These are phyloP conservation scores for Heteromyza rotundicornis DNA, from an alignment of 2,888 invertebrate genomes.

Conservation along the genomic window DNA sequence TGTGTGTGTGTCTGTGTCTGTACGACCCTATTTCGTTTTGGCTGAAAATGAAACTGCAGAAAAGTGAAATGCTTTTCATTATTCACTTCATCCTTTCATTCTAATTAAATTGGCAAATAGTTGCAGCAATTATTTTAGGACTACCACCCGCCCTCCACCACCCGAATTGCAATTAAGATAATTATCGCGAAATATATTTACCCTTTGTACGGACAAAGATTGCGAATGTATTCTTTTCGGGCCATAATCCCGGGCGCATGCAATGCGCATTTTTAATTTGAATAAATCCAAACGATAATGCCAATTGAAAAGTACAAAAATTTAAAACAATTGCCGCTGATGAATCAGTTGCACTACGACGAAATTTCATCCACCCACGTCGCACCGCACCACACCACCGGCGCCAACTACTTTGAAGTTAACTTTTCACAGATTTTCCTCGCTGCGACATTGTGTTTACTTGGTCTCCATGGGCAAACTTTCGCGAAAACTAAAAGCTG, in stretches of 20 bases:
- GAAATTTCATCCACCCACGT: not conserved
- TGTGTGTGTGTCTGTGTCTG: not conserved
- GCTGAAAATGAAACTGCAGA: not conserved
- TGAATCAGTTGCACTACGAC: too few species aligned
- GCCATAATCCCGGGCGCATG: too few species aligned
- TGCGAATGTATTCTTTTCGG: too few species aligned
- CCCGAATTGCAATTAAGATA: constrained; percentile 2
- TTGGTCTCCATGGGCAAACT: not conserved
- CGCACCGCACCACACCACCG: too few species aligned
- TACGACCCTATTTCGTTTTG: not conserved
- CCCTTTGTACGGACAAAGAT: not conserved
- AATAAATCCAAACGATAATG: not conserved
- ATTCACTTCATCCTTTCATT: too few species aligned
- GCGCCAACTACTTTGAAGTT: not conserved
- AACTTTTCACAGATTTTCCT: not conserved
- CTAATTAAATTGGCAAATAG: constrained; percentile 1
- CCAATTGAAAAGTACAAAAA: not conserved
- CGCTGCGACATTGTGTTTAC: not conserved
- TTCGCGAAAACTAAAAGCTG: not conserved
- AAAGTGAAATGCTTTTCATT: too few species aligned
- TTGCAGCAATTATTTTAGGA: not conserved
- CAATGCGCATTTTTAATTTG: too few species aligned
- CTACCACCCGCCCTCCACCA: too few species aligned
- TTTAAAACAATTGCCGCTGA: not conserved
- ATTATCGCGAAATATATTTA: not conserved